Evolutionary conservation across 2,113 vertebrate genomes (phyloP), one percentile per base, ranked within the genome.

Genomic region (Ageneiosus marmoratus): DNA sequence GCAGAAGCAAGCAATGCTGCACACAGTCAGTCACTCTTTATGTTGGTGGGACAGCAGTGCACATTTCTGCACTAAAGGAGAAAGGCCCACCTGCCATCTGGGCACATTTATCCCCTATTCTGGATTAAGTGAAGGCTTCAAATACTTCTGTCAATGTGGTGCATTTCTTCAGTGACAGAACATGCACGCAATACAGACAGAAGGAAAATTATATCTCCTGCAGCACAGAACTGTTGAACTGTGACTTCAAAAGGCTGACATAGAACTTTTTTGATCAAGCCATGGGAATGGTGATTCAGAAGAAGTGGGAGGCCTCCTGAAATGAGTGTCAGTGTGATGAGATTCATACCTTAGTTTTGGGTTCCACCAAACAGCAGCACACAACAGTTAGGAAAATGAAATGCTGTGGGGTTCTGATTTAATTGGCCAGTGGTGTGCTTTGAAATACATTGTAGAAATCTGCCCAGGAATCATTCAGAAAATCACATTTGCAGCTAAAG

Each of bases 381-480:
- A 60, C 22, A n/a, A 55, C n/a, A 60, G n/a, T 11, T 16, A 46
- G 9, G 53, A 46, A 2, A 74, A 9, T 41, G 51, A 60, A 62
- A 82, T 74, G 9, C 34, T 11, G 18, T 82, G 67, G 53, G 15
- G 62, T 58, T 32, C 62, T 29, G 55, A 78, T n/a, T 15, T 83
- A 24, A 10, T 84, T 62, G 37, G 37, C 2, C 50, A 79, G 58
- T 81, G 70, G 79, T 65, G 79, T 63, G 51, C 50, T 2, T 16
- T 80, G 11, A 75, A 20, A 50, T 74, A 63, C 50, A 56, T 55
- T 53, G 51, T 29, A 22, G 15, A 75, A 11, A 48, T 70, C 8
- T 70, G 81, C 46, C 79, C 50, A 69, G 79, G 79, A 12, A 70
- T 55, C 60, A 85, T 81, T 16, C 84, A 65, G 12, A 41, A 53